Evolutionary conservation across 2,888 invertebrate species (phyloP), one percentile per base, ranked within the genome.

Genomic region (Agelastica alni): DNA sequence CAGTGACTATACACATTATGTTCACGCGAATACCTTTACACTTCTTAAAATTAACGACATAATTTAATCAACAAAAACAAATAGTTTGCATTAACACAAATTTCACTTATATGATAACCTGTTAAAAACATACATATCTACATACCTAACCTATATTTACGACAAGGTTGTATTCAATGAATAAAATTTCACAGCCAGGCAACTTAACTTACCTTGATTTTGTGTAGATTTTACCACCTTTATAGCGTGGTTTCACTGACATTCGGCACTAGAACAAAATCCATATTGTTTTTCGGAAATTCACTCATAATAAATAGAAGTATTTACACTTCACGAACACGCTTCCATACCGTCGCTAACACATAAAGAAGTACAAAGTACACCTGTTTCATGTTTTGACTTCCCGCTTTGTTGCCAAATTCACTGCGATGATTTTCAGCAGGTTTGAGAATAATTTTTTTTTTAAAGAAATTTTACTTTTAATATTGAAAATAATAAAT

Each of bases 221-320:
- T 30, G 41, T 31, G 39, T 41, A 41, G 30, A 49, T 32, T 42
- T 28, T 20, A 49, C 49, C 49, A 49, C 49, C 22, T 41, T 18
- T 31, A 20, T 22, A 12, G 39, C 17, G 49, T 31, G 49, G 49
- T 41, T 32, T 49, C 32, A 49, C 12, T 41, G 31, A 37, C 41
- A 31, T 16, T 49, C 32, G 26, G 31, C 31, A 49, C 41, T 32
- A 45, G 9, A 20, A 34, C 34, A 34, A 31, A 49, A 30, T 41
- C 31, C 32, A 49, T 49, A 41, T 14, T 49, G 20, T 13, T 32
- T 31, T 26, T 31, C 37, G 12, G 16, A 13, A 48, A 7, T 39
- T 39, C 37, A 39, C 37, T 20, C 37, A 39, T 39, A 20, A 14
- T 39, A 17, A 36, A 16, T 4, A 37, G n/a, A n/a, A n/a, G n/a